Evolutionary conservation across 92 coral and sea anemone species (phyloP), one percentile per base, ranked within the genome.

Genomic region (Parazoanthus atlanticus): DNA sequence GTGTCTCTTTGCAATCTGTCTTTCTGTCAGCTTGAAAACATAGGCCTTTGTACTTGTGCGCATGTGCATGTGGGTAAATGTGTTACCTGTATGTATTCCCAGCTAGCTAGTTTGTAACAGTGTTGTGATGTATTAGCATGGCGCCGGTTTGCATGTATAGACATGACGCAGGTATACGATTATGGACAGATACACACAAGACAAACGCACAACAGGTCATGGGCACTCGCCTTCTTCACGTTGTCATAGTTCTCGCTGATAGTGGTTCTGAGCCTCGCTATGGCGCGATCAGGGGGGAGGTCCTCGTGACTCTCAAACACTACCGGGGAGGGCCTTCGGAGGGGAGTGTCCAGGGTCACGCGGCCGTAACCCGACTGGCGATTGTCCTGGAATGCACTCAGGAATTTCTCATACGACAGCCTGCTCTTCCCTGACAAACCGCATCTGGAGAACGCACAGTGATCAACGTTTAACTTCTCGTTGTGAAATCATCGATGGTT

Each of bases 311-410:
- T 92, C 88, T 95, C 93, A 91, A 95, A 93, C 80, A 91, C 89
- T 33, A 95, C 98, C 9, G 93, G 93, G 86, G 46, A 79, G 34
- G 81, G 89, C 32, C 86, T 90, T 43, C 83, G 89, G 40, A 83
- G 72, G 16, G 98, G 96, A 38, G 98, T 85, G 79, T 93, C 98
- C 89, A 95, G 92, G 23, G 94, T 95, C 54, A 90, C 98, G 58
- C 96, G 98, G 40, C 98, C 96, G 56, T 95, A 93, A 40, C 98
- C 98, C n/a, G 98, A 81, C 38, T 86, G 93, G 8, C 93, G 91
- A 71, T 86, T 88, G 64, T 94, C 98, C 80, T 95, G 93, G 80
- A 95, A 95, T 15, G 98, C 95, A 80, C 93, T 89, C 61, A 95
- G 98, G 79, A 95, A 95, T 78, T 88, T 93, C 92, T 95, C 96